phyloP scores from a whole-genome alignment of 2,113 vertebrate species.

The Laticauda laticaudata region DNA sequence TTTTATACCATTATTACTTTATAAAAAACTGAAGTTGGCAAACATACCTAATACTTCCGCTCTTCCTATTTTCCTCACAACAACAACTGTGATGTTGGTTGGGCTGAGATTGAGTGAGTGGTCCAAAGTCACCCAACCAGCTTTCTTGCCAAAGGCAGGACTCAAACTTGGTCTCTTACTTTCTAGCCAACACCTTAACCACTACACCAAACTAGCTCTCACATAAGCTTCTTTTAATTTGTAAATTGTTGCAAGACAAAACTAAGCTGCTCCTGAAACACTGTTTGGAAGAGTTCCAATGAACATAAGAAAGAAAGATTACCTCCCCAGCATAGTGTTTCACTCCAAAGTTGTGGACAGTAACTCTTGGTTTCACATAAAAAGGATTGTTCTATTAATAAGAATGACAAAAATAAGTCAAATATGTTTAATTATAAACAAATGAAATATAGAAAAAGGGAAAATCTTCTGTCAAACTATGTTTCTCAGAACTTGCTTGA shows the following conservation, averaged over 20 bases:
- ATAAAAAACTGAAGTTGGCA: not conserved
- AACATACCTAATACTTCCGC: not conserved
- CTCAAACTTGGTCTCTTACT: not conserved
- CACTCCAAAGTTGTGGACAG: constrained; percentile 92
- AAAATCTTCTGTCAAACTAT: constrained; percentile 18
- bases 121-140: not conserved
- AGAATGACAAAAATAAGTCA: constrained; percentile 24
- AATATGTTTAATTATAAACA: not conserved
- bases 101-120: not conserved
- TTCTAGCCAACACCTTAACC: not conserved
- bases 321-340: constrained; percentile 97
- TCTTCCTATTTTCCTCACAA: not conserved
- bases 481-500: constrained; percentile 14
- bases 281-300: constrained; percentile 49
- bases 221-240: constrained; percentile 23
- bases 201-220: not conserved
- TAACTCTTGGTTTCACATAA: constrained; percentile 94
- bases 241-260: constrained; percentile 46
- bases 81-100: not conserved
- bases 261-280: constrained; percentile 52
- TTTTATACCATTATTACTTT: not conserved
- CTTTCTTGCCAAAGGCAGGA: not conserved
- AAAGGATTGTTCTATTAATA: constrained; percentile 88
- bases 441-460: not conserved
- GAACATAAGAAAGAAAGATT: constrained; percentile 58